Conservation (phyloP, 2,888 invertebrate species). For the Orgyia antiqua region DNA sequence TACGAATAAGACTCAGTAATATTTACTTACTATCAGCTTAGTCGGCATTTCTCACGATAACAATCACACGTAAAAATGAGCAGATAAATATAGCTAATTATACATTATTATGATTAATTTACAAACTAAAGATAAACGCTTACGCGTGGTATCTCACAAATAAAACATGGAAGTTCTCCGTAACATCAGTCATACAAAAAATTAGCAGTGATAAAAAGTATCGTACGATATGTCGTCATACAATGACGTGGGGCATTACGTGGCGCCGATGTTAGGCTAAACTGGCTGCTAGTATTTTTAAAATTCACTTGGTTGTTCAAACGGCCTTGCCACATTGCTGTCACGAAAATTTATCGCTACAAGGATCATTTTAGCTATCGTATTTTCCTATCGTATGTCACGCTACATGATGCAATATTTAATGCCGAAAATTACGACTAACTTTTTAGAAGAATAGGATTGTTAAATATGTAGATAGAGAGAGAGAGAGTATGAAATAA, state of each 20-base stretch:
- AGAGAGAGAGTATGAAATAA: no score
- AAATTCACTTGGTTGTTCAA: slow-evolving; percentile 22
- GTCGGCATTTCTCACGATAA: slow-evolving; percentile 20
- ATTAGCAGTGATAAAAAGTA: slow-evolving; percentile 38
- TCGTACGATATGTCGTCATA: slow-evolving; percentile 63
- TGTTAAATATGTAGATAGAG: no score
- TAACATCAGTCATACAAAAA: slow-evolving; percentile 26
- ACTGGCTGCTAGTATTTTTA: slow-evolving; percentile 27
- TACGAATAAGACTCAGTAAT: no score
- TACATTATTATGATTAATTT: slow-evolving; percentile 9
- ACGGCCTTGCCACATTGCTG: slow-evolving; percentile 21
- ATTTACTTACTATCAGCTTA: slow-evolving; percentile 13
- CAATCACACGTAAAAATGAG: no score
- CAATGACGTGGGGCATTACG: slow-evolving; percentile 47
- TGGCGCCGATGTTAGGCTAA: slow-evolving; percentile 17
- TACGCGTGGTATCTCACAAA: slow-evolving; percentile 32
- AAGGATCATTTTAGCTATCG: slow-evolving; percentile 12
- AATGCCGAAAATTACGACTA: no score
- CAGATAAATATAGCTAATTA: slow-evolving; percentile 23
- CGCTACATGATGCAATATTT: no score
- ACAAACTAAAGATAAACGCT: slow-evolving; percentile 5
- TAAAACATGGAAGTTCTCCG: slow-evolving; percentile 26
- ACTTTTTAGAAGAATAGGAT: neutral
- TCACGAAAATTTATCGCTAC: slow-evolving; percentile 16
- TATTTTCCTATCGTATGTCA: neutral